A percentile compares a stretch with the other conserved stretches of the same genome.
Conservation (phyloP, 1,140 invertebrate genomes). For the Caenorhabditis briggsae region DNA sequence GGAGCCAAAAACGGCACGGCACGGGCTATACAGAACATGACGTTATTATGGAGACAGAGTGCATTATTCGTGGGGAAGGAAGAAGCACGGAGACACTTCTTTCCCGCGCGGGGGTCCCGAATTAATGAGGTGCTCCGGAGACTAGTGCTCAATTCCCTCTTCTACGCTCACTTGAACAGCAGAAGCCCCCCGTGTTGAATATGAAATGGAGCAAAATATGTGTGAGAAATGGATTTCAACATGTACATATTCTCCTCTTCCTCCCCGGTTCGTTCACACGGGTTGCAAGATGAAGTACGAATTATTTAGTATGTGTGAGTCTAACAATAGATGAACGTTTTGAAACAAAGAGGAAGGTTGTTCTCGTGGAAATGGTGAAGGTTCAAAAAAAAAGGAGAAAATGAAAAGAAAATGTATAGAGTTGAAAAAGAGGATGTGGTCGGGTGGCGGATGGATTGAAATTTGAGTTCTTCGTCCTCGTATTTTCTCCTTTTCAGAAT, state of each 20-base stretch:
- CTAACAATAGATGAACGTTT: slow-evolving; percentile 26
- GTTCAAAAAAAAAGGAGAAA: background rate
- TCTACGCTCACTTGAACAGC: background rate
- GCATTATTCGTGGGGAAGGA: slow-evolving; percentile 8
- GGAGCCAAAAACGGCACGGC: background rate
- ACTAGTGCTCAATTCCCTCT: background rate
- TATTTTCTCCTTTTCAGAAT: background rate
- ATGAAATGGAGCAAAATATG: slow-evolving; percentile 54
- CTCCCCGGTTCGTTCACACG: background rate
- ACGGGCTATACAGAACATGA: background rate
- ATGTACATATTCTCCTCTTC: slow-evolving; percentile 24
- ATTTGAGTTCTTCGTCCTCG: slow-evolving; percentile 33
- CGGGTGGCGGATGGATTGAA: slow-evolving; percentile 38
- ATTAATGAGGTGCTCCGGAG: slow-evolving; percentile 35
- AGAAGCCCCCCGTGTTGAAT: slow-evolving; percentile 15
- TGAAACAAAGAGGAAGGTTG: background rate
- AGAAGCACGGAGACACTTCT: slow-evolving; percentile 30
- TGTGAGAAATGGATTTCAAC: slow-evolving; percentile 52
- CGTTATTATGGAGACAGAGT: slow-evolving; percentile 33
- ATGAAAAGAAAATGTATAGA: background rate
- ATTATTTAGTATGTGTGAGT: background rate
- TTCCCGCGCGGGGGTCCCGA: background rate
- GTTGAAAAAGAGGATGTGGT: background rate
- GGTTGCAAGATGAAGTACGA: background rate
- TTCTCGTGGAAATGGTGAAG: background rate